These are phyloP conservation scores for Podiceps cristatus DNA, from an alignment of 2,113 vertebrate genomes.

Conservation along the genomic window DNA sequence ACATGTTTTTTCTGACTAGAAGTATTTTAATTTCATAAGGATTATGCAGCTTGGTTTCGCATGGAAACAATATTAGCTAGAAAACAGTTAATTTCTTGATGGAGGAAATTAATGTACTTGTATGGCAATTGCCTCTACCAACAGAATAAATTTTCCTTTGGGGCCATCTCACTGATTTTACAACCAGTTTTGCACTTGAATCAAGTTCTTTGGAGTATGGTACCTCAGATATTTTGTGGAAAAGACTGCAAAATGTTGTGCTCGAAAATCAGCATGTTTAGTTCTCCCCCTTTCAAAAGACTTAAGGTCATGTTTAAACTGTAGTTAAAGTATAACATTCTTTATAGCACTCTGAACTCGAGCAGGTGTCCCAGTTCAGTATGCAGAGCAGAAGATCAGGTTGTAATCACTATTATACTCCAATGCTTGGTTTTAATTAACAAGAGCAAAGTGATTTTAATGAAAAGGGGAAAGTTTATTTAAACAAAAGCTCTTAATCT, in stretches of 20 bases:
- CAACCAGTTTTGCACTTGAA: slow-evolving; percentile 13
- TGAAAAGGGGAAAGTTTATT: slow-evolving; percentile 10
- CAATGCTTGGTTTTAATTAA: slow-evolving; percentile 57
- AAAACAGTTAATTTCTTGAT: not conserved
- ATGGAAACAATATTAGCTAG: not conserved
- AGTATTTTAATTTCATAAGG: not conserved
- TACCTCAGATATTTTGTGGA: not conserved
- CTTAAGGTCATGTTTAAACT: not conserved
- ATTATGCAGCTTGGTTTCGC: not conserved
- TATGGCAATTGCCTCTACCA: not conserved
- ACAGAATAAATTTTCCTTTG: not conserved
- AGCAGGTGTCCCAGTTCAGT: not conserved
- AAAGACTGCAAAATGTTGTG: slow-evolving; percentile 1
- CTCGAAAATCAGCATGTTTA: not conserved
- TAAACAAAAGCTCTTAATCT: slow-evolving; percentile 37
- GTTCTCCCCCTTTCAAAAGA: not conserved
- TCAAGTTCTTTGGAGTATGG: slow-evolving; percentile 8
- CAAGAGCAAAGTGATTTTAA: slow-evolving; percentile 33
- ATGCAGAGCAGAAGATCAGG: not conserved
- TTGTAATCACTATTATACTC: slow-evolving; percentile 33
- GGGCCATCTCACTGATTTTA: slow-evolving; percentile 11
- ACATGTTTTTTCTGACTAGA: not conserved
- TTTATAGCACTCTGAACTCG: not conserved
- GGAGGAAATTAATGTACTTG: not conserved
- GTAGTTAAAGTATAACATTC: not conserved